Conservation (phyloP, 2,888 invertebrate species). For the Zele albiditarsus region DNA sequence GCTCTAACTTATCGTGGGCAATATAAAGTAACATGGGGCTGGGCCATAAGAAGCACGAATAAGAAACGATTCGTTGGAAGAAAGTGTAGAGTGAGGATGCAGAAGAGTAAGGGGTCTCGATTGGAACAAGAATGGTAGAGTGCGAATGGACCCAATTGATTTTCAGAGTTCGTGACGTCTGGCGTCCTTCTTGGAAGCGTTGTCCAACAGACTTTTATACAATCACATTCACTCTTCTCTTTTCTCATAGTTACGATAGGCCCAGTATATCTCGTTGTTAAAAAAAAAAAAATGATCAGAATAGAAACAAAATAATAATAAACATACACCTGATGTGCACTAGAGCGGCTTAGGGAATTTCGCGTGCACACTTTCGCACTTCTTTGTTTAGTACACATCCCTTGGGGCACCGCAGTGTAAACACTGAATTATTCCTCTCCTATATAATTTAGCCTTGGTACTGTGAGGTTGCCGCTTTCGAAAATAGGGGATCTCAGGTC, state of each 20-base stretch:
- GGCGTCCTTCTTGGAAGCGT: constrained; percentile 43
- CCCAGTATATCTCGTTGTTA: neutral
- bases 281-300: constrained; percentile 8
- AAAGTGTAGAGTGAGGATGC: constrained; percentile 16
- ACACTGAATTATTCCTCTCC: constrained; percentile 30
- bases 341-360: constrained; percentile 7
- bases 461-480: constrained; percentile 32
- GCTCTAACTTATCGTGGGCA: constrained; percentile 38
- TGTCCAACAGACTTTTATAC: constrained; percentile 40
- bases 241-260: constrained; percentile 11
- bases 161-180: constrained; percentile 29
- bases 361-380: constrained; percentile 17
- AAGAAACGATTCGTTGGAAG: constrained; percentile 33
- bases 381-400: constrained; percentile 10
- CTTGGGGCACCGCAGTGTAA: constrained; percentile 28
- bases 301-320: constrained; percentile 1
- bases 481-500: constrained; percentile 33
- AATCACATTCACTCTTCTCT: constrained; percentile 25
- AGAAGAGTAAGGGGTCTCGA: constrained; percentile 18
- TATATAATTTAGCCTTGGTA: constrained; percentile 35
- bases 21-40: constrained; percentile 15
- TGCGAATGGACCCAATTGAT: constrained; percentile 2
- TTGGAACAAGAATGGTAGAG: constrained; percentile 5
- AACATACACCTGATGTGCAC: constrained; percentile 12
- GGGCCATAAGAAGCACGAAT: constrained; percentile 26